Evolutionary conservation across 2,113 vertebrate genomes (phyloP), one percentile per base, ranked within the genome.

Genomic region (Trichechus manatus): DNA sequence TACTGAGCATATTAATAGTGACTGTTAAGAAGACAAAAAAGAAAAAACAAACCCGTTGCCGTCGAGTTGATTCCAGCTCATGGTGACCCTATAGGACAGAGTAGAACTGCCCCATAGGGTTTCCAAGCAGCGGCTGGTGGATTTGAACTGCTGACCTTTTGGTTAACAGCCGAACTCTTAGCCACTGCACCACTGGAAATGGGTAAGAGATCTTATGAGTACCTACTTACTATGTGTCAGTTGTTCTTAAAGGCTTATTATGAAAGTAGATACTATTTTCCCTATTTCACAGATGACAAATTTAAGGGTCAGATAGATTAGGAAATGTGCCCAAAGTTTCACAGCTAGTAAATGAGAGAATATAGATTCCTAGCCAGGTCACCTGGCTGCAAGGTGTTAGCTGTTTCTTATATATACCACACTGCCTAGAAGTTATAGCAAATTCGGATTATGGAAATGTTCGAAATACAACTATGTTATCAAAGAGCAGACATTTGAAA

Each of bases 21-120:
- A 92, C 88, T 78, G 61, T n/a, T 88, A 47, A 68, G 68, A 36
- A 96, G 42, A 39, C 84, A 97, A 63, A 31, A 50, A 90, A 95
- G 89, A 56, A 56, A 56, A 56, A 56, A 13, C 53, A 56, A 56
- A 56, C 15, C 13, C 53, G 13, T 15, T 56, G 53, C 14, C 53
- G 4, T 56, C 15, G 7, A 56, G 53, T 17, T 14, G 53, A 56
- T 56, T 56, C 53, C 53, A 56, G 13, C 53, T 56, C 15, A 56
- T 17, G 13, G 53, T 14, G 53, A 14, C 53, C 53, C 53, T 56
- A 56, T 17, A 56, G 53, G 11, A 56, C 53, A 56, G 8, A 11
- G 53, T 56, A 56, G 53, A 56, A 17, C 53, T 56, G 53, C 3
- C 53, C 53, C 53, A 56, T 56, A 17, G 53, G 10, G 53, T 56